Percentiles rank a stretch among this genome's conserved stretches.
Conservation (phyloP, 2,888 invertebrate genomes). For the Chrysina gloriosa region DNA sequence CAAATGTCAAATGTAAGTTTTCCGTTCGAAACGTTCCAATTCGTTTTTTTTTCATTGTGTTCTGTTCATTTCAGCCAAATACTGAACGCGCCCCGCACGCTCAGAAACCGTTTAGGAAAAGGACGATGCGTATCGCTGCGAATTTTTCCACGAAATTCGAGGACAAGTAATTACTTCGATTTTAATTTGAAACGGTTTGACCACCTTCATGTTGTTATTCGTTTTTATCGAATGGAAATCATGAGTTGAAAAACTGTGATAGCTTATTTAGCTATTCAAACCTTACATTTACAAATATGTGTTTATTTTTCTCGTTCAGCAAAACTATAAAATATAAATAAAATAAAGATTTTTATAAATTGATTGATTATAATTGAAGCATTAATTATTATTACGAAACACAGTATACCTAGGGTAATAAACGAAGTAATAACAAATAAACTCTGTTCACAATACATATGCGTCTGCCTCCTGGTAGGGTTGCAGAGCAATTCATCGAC, state of each 20-base stretch:
- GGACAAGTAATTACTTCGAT: background rate
- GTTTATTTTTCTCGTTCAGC: background rate
- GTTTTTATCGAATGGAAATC: background rate
- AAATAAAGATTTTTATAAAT: background rate
- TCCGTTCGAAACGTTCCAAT: background rate
- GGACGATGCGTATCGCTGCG: slow-evolving; percentile 60
- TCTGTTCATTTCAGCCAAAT: slow-evolving; percentile 4
- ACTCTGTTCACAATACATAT: too few species aligned
- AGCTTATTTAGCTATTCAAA: slow-evolving; percentile 2
- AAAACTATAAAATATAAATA: background rate
- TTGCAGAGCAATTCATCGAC: too few species aligned
- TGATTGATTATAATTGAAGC: background rate
- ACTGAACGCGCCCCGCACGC: slow-evolving; percentile 20
- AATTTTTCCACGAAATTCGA: slow-evolving; percentile 52
- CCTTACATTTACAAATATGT: background rate
- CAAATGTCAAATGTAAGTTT: slow-evolving; percentile 28
- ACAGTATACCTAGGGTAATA: too few species aligned
- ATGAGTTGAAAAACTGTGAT: slow-evolving; percentile 5
- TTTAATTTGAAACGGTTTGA: background rate
- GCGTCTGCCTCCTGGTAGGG: too few species aligned
- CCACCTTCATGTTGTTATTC: too few species aligned
- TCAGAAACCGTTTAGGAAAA: slow-evolving; percentile 49
- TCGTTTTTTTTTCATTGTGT: background rate
- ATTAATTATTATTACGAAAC: too few species aligned
- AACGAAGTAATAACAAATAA: too few species aligned